phyloP scores from a whole-genome alignment of 1,140 invertebrate genomes.

The Aradophagus sp. region DNA sequence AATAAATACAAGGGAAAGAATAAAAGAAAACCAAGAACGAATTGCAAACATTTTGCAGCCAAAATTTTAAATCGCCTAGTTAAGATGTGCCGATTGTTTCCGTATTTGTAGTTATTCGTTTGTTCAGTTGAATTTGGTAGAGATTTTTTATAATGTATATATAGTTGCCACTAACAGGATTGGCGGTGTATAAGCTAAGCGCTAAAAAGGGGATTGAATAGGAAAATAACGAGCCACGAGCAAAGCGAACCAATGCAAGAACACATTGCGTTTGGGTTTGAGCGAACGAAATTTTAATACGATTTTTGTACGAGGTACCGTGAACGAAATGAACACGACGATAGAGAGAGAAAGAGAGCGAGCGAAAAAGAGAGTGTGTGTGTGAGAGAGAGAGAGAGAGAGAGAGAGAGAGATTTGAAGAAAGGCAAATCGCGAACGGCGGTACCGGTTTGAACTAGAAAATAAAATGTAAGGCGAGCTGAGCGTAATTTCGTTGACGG shows the following conservation, averaged over 20 bases:
- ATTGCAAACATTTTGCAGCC: conserved; percentile 61
- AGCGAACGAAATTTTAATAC: conserved; percentile 5
- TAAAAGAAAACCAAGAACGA: too few species aligned
- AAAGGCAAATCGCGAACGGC: too few species aligned
- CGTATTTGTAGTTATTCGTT: conserved; percentile 63
- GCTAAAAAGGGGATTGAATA: background rate
- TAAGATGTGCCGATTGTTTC: conserved; percentile 65
- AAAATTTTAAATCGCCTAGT: conserved; percentile 67
- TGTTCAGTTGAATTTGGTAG: conserved; percentile 65
- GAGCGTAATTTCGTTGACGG: conserved; percentile 59
- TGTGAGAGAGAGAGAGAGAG: too few species aligned
- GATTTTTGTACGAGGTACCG: conserved; percentile 5
- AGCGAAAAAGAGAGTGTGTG: conserved; percentile 1
- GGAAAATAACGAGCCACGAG: background rate
- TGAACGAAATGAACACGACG: too few species aligned
- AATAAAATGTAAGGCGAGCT: too few species aligned
- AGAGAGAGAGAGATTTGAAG: too few species aligned
- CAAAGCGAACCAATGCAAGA: conserved; percentile 5
- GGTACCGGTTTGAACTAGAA: too few species aligned
- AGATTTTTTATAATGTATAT: conserved; percentile 64
- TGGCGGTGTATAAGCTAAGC: too few species aligned
- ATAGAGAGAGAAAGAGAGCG: conserved; percentile 2
- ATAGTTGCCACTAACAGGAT: too few species aligned
- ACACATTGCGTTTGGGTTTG: conserved; percentile 11
- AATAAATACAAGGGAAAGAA: too few species aligned